phyloP scores from a whole-genome alignment of 2,113 vertebrate species.

The Amphiprion percula region DNA sequence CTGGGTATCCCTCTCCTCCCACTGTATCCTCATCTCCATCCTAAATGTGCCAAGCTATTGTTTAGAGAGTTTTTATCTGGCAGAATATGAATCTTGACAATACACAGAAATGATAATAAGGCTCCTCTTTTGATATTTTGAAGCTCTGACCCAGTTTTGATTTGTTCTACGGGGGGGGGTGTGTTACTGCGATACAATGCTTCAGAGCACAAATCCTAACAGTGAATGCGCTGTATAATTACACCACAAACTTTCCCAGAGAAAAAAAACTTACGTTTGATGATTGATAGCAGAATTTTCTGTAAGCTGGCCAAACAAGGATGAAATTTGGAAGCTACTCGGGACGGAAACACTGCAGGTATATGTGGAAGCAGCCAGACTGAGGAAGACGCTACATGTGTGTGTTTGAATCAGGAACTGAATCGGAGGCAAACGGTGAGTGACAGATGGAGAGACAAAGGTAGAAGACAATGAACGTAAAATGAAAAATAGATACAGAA shows the following conservation, averaged over 20 bases:
- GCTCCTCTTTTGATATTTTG: constrained; percentile 72
- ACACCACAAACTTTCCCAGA: constrained; percentile 39
- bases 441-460: constrained; percentile 22
- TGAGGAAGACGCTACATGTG: constrained; percentile 13
- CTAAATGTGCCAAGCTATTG: constrained; percentile 69
- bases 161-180: constrained; percentile 61
- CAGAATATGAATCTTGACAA: constrained; percentile 66
- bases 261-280: constrained; percentile 36
- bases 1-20: constrained; percentile 53
- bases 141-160: constrained; percentile 82
- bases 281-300: constrained; percentile 22
- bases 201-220: constrained; percentile 58
- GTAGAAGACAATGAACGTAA: constrained; percentile 22
- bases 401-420: constrained; percentile 3
- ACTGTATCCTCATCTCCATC: constrained; percentile 43
- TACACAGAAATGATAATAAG: constrained; percentile 72
- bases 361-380: constrained; percentile 13
- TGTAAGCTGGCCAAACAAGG: constrained; percentile 24
- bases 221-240: constrained; percentile 50
- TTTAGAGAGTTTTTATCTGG: constrained; percentile 68
- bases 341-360: constrained; percentile 11
- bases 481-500: constrained; percentile 34
- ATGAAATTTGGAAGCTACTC: constrained; percentile 23
- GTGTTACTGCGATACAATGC: constrained; percentile 36
- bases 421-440: constrained; percentile 13